A percentile compares a stretch with the other conserved stretches of the same genome.
phyloP scores from a whole-genome alignment of 2,797 vertebrate genomes.

The Hoplostethus atlanticus region DNA sequence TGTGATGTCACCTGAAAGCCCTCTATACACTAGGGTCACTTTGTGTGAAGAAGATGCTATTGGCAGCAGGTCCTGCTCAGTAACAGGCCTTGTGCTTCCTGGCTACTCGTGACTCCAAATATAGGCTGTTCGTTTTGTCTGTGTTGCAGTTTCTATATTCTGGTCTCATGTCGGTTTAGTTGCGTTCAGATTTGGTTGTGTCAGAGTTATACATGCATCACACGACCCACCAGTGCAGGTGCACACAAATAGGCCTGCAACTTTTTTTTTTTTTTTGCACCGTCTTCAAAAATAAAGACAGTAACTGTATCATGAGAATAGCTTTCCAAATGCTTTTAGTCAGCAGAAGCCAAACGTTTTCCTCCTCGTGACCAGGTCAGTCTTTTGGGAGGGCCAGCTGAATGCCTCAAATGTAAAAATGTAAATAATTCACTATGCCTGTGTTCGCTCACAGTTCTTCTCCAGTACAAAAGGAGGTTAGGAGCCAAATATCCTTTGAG shows the following conservation, averaged over 20 bases:
- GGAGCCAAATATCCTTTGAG: background rate
- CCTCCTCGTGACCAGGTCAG: background rate
- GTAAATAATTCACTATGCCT: background rate
- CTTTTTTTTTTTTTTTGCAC: slow-evolving; percentile 19
- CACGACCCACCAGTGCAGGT: slow-evolving; percentile 45
- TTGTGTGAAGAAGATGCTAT: slow-evolving; percentile 53
- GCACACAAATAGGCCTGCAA: slow-evolving; percentile 39
- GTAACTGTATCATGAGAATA: background rate
- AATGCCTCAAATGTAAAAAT: background rate
- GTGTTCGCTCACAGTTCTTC: background rate
- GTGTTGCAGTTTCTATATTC: slow-evolving; percentile 59
- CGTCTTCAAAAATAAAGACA: slow-evolving; percentile 15
- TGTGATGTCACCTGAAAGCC: too few relatives aligned
- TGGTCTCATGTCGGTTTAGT: slow-evolving; percentile 21
- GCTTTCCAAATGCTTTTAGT: slow-evolving; percentile 2
- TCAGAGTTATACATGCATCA: slow-evolving; percentile 22
- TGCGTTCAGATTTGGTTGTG: slow-evolving; percentile 16
- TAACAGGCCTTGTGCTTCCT: slow-evolving; percentile 42
- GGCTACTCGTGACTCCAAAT: slow-evolving; percentile 17
- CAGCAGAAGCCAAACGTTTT: slow-evolving; percentile 1
- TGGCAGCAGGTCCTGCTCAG: slow-evolving; percentile 44
- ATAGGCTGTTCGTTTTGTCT: slow-evolving; percentile 45
- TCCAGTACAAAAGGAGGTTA: background rate
- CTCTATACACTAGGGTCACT: too few relatives aligned
- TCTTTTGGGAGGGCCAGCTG: background rate